Percentiles rank a stretch among this genome's conserved stretches.
phyloP scores from a whole-genome alignment of 2,888 invertebrate species.

The Agelastica alni region DNA sequence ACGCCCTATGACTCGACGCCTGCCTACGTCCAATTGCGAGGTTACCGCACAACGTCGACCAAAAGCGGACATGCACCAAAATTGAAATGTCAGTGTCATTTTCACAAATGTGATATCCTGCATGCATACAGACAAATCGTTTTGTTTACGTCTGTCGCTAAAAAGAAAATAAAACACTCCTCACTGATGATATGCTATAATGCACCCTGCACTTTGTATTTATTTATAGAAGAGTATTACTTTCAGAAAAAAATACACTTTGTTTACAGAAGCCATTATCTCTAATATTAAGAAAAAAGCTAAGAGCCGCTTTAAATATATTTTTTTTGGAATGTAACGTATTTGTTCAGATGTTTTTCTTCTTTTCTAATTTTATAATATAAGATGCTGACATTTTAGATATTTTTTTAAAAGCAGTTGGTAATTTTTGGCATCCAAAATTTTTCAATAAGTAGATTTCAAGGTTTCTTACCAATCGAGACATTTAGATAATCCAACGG shows the following conservation, averaged over 20 bases:
- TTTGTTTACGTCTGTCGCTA: conserved; percentile 46
- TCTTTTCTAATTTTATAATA: no score
- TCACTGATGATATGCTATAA: conserved; percentile 2
- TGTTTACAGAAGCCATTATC: background rate
- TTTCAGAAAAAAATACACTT: conserved; percentile 2
- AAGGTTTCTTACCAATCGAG: no score
- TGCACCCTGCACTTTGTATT: background rate
- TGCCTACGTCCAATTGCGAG: conserved; percentile 41
- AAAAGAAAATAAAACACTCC: conserved; percentile 40
- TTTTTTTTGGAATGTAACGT: no score
- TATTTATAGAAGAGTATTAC: conserved; percentile 1
- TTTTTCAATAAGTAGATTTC: no score
- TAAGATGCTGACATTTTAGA: no score
- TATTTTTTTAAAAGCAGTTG: no score
- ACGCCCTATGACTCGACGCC: conserved; percentile 32
- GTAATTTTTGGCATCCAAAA: no score
- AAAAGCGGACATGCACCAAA: conserved; percentile 46
- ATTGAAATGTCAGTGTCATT: conserved; percentile 57
- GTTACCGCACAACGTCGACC: conserved; percentile 45
- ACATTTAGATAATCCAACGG: no score
- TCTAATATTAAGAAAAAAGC: no score
- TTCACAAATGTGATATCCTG: conserved; percentile 46
- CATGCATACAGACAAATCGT: conserved; percentile 45
- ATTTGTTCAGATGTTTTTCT: no score
- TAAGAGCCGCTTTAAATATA: no score